Evolutionary conservation across 2,888 invertebrate species (phyloP), one percentile per base, ranked within the genome.

Genomic region (Drosophila mimica): DNA sequence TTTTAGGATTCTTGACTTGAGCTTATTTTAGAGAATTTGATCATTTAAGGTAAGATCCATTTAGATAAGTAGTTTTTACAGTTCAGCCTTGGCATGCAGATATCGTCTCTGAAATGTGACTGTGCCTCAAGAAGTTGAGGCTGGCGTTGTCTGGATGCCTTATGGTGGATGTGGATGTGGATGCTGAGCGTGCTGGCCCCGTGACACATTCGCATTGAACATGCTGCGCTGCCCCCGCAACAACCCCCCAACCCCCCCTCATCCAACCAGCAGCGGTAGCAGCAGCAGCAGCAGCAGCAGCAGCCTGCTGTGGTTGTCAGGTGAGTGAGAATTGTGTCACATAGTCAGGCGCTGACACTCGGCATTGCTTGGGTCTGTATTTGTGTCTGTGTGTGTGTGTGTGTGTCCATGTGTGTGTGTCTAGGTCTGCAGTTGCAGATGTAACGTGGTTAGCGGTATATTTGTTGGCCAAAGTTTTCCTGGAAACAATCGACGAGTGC

Each of bases 281-380:
- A 33, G 60, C 53, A 60, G 53, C 62, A 78, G 49, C 74, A 59
- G 72, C 43, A 15, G 53, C 43, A 34, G 33, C 70, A 51, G 74
- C 70, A 60, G 69, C 72, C 74, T 71, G 74, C 83, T 66, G 82
- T 61, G 74, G 84, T 71, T 81, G 83, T 84, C 86, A 84, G 85
- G 81, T 81, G 88, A 91, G 90, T 91, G 91, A 91, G 91, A 91
- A 91, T 91, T 91, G 91, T 91, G 91, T 91, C 91, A 91, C 90
- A 86, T 89, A 83, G 81, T 89, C 85, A 81, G 76, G 74, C 74
- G 82, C 84, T 84, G 88, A 88, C 85, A 89, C 88, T 88, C 88
- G 72, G 31, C 58, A 30, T 31, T 67, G 70, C 17, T 57, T 40
- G 56, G 33, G 59, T 28, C 76, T 52, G 48, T 60, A 40, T 69